Conservation (phyloP, 2,888 invertebrate genomes). For the Tetranychus piercei region DNA sequence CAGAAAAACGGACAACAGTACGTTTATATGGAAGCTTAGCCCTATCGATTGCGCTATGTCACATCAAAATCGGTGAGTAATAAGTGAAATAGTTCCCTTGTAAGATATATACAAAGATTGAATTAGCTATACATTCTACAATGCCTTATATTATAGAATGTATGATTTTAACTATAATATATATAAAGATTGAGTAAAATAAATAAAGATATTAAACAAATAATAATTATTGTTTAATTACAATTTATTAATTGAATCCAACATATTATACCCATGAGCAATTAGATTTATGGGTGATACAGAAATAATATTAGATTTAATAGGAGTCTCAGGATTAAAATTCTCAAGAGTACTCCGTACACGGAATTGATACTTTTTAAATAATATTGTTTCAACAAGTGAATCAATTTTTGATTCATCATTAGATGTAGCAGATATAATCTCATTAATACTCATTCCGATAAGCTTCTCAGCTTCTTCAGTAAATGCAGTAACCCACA, state of each 20-base stretch:
- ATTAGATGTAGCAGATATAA: constrained; percentile 41
- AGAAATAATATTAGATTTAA: constrained; percentile 53
- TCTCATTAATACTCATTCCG: constrained; percentile 48
- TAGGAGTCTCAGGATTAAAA: constrained; percentile 67
- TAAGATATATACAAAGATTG: no score
- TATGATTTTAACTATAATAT: no score
- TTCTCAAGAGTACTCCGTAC: constrained; percentile 72
- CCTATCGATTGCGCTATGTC: no score
- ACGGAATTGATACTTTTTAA: constrained; percentile 61
- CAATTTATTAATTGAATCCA: constrained; percentile 55
- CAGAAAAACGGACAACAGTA: no score
- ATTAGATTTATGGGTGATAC: constrained; percentile 54
- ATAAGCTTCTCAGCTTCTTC: constrained; percentile 54
- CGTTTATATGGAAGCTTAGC: no score
- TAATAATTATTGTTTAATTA: no score
- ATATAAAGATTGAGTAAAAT: no score
- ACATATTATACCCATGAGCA: constrained; percentile 51
- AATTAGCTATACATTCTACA: no score
- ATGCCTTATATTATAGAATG: no score
- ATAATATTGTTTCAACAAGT: constrained; percentile 53
- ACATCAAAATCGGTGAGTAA: no score
- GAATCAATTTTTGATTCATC: constrained; percentile 46
- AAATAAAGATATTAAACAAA: no score
- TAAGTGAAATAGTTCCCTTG: no score
- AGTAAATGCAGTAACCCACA: constrained; percentile 79